Evolutionary conservation across 1,140 invertebrate species (phyloP), one percentile per base, ranked within the genome.

Genomic region (Philaenus spumarius): DNA sequence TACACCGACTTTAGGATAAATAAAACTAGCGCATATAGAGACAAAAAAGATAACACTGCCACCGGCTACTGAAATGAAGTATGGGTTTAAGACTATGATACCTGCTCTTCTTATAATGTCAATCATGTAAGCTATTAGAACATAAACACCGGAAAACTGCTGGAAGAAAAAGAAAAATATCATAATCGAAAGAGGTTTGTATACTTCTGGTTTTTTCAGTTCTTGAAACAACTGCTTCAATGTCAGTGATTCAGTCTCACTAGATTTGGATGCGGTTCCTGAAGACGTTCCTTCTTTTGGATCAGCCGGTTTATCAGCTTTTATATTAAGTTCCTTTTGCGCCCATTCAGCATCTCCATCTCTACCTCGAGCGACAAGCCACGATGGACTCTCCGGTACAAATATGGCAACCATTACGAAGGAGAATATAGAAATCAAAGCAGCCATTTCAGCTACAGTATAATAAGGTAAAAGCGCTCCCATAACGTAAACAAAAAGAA

Each of bases 121-220:
- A 2, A 83, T 78, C 2, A 83, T 80, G 65, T 86, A 87, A 64
- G 85, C 84, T 59, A 86, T 82, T 1, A 88, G 73, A 1, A 82
- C 81, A 68, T 86, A 82, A 34, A 73, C 72, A 6, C 81, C 82
- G 1, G 78, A 76, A 1, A 80, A 65, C 67, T 83, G 81, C 68
- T 83, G 82, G 7, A 81, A 73, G 0, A 77, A 45, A 60, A 82
- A 76, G 26, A 82, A 68, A 2, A 73, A 42, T 0, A 77, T 39
- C 3, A 81, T 70, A 7, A 81, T 75, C 0, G 73, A 39, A 0
- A 79, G 62, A 2, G 82, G 81, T 62, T 81, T 82, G 59, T 65
- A 67, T 2, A 59, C 67, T 58, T 65, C 61, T 15, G 67, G 66
- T 19, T 61, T 63, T 22, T 55, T 17, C 3, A 65, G 50, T 37